These are phyloP conservation scores for Ophiodon elongatus DNA, from an alignment of 2,113 vertebrate genomes.

Conservation along the genomic window DNA sequence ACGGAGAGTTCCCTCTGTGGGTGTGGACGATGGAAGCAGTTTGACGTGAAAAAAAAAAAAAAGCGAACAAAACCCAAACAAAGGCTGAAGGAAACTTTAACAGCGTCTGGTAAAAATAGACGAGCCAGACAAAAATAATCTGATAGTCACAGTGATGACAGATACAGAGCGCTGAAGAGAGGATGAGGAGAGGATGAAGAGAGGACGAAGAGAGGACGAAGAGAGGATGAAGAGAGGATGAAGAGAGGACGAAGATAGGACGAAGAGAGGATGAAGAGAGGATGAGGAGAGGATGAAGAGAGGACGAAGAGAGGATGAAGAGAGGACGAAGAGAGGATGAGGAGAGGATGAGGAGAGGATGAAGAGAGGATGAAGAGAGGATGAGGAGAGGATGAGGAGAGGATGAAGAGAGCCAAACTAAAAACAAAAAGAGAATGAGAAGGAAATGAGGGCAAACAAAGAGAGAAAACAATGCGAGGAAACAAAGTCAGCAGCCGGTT, in stretches of 20 bases:
- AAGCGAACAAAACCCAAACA: constrained; percentile 72
- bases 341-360: background rate
- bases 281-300: background rate
- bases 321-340: background rate
- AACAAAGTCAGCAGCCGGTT: background rate
- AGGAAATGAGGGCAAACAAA: background rate
- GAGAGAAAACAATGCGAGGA: background rate
- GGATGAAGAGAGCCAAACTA: background rate
- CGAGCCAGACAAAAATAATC: constrained; percentile 22
- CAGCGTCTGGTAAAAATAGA: constrained; percentile 69
- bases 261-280: no score
- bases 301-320: background rate
- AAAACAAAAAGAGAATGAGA: background rate
- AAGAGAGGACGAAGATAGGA: background rate
- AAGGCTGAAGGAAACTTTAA: constrained; percentile 64
- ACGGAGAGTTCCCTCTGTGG: constrained; percentile 21
- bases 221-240: background rate
- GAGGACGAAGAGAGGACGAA: background rate
- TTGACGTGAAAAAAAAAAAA: constrained; percentile 8
- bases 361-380: constrained; percentile 8
- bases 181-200: background rate
- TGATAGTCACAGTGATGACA: constrained; percentile 14
- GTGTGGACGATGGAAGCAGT: constrained; percentile 11
- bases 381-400: no score
- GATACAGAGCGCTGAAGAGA: background rate